These are phyloP conservation scores for Dryobota labecula DNA, from an alignment of 2,888 invertebrate genomes.

Conservation along the genomic window DNA sequence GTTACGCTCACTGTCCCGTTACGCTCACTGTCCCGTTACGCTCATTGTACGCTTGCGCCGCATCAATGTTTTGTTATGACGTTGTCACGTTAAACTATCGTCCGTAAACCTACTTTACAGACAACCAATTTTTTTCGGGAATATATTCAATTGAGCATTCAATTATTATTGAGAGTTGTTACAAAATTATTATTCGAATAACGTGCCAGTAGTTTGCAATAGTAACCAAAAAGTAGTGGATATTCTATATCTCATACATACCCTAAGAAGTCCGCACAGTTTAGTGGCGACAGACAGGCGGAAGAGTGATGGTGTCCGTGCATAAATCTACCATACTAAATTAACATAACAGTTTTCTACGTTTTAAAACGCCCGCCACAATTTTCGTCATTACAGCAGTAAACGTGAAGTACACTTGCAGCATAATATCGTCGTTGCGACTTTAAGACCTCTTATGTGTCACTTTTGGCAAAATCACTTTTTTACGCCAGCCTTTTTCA, in stretches of 20 bases:
- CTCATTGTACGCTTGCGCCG: no score
- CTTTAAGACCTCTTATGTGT: no score
- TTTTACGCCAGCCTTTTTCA: no score
- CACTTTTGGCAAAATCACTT: no score
- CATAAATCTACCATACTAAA: conserved; percentile 54
- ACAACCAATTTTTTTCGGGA: no score
- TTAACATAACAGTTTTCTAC: conserved; percentile 53
- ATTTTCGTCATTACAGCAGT: conserved; percentile 35
- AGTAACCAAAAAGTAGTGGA: neutral
- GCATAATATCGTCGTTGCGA: no score
- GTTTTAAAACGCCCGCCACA: conserved; percentile 22
- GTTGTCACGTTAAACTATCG: no score
- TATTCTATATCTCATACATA: conserved; percentile 37
- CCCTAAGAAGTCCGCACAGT: conserved; percentile 39
- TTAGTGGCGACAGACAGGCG: conserved; percentile 53
- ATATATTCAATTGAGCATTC: neutral
- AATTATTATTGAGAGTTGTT: neutral
- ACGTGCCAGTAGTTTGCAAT: neutral
- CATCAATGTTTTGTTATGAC: no score
- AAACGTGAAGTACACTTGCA: conserved; percentile 31
- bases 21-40: no score
- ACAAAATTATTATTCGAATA: neutral
- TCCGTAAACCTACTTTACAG: no score
- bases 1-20: no score
- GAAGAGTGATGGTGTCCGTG: conserved; percentile 51